Evolutionary conservation across 1,140 invertebrate species (phyloP).

Genomic region (Drosophila sp.): DNA sequence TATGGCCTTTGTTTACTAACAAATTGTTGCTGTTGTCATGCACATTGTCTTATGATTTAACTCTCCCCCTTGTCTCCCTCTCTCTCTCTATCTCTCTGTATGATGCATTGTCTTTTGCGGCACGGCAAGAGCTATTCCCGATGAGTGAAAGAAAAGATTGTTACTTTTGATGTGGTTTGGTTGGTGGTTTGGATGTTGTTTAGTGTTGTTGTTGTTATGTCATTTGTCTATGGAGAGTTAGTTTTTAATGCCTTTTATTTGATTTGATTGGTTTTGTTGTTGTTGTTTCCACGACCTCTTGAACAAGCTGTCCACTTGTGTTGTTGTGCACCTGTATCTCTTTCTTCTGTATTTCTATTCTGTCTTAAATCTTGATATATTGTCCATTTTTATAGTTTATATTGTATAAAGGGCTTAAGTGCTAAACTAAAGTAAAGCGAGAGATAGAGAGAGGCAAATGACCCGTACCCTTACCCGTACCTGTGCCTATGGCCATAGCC

Average conservation of each 20-base stretch:
- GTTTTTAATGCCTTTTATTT: conserved; percentile 10
- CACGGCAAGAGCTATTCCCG: not conserved
- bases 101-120: conserved; percentile 5
- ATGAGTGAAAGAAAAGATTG: conserved; percentile 9
- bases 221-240: conserved; percentile 3
- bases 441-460: not conserved
- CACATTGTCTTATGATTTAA: conserved; percentile 30
- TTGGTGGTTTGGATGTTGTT: no score
- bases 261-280: conserved; percentile 10
- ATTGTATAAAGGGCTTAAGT: conserved; percentile 65
- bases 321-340: conserved; percentile 47
- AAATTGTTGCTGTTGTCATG: conserved; percentile 33
- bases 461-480: not conserved
- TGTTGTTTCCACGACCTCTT: not conserved
- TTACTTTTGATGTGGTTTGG: not conserved
- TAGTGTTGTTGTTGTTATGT: conserved; percentile 2
- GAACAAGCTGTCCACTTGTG: conserved; percentile 8
- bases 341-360: conserved; percentile 29
- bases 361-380: conserved; percentile 56
- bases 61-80: not conserved
- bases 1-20: conserved; percentile 47
- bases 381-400: conserved; percentile 46
- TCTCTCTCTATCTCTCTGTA: not conserved
- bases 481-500: no score
- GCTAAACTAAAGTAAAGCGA: conserved; percentile 33